Conservation (phyloP, 23 tunicate genomes). For the Halocynthia roretzi region DNA sequence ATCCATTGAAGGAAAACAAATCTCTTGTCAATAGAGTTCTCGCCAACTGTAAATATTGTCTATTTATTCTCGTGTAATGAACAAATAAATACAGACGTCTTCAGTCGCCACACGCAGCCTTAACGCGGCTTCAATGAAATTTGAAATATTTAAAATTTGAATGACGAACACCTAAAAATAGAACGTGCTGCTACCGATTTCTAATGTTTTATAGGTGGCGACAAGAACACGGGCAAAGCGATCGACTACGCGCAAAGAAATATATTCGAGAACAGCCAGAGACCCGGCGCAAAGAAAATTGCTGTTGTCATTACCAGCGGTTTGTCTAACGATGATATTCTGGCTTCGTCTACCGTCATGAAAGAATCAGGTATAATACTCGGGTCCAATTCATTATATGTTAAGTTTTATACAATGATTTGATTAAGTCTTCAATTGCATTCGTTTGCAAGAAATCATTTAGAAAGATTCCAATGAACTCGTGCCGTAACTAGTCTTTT, state of each 20-base stretch:
- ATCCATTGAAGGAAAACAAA: no score
- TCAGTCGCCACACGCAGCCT: background rate
- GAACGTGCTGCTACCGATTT: background rate
- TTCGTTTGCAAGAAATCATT: no score
- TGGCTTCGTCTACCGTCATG: conserved; percentile 17
- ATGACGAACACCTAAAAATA: background rate
- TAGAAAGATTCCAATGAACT: no score
- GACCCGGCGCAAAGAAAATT: conserved; percentile 35
- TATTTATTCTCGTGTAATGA: no score
- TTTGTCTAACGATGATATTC: conserved; percentile 23
- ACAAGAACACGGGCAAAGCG: conserved; percentile 34
- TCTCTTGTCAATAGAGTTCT: no score
- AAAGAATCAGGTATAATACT: conserved; percentile 36
- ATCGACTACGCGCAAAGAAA: conserved; percentile 23
- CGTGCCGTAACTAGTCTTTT: no score
- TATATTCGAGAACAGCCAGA: conserved; percentile 22
- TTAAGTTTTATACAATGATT: background rate
- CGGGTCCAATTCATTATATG: background rate
- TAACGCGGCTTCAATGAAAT: background rate
- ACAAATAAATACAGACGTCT: background rate
- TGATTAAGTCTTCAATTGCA: background rate
- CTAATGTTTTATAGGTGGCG: conserved; percentile 15
- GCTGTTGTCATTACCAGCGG: conserved; percentile 43
- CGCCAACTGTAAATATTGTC: no score
- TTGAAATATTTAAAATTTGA: no score